A percentile compares a stretch with the other conserved stretches of the same genome.
phyloP scores from a whole-genome alignment of 2,888 invertebrate species.

The Nudaria mundana region DNA sequence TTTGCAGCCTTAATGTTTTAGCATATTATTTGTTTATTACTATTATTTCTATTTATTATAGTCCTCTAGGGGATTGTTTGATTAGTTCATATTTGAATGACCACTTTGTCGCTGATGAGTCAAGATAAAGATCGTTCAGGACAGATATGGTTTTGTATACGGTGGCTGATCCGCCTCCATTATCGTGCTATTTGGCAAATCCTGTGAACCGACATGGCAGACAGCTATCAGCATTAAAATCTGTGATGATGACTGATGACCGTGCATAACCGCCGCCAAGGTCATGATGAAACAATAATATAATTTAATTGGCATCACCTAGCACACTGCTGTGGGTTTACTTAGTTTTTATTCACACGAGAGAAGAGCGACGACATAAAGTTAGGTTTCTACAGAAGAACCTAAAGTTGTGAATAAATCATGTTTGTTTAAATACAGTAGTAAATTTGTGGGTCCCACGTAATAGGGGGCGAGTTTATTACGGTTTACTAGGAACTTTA shows the following conservation, averaged over 20 bases:
- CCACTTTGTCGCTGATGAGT: constrained; percentile 21
- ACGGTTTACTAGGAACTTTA: too few species aligned
- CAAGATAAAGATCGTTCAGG: constrained; percentile 32
- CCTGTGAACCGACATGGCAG: constrained; percentile 69
- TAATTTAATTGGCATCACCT: constrained; percentile 55
- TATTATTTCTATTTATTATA: too few species aligned
- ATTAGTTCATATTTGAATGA: constrained; percentile 2
- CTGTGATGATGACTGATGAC: constrained; percentile 64
- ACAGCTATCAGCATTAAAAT: constrained; percentile 61
- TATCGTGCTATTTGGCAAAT: constrained; percentile 51
- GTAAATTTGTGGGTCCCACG: too few species aligned
- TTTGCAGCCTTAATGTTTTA: too few species aligned
- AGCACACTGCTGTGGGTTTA: neutral
- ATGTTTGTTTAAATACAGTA: too few species aligned
- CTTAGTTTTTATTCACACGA: neutral
- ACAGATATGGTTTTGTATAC: constrained; percentile 34
- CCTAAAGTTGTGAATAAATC: too few species aligned
- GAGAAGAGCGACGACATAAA: too few species aligned
- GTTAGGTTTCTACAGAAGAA: too few species aligned
- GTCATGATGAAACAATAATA: constrained; percentile 65
- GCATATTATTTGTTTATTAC: too few species aligned
- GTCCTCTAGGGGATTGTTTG: too few species aligned
- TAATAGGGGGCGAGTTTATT: too few species aligned
- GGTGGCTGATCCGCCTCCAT: constrained; percentile 49
- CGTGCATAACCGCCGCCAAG: constrained; percentile 64